phyloP scores from a whole-genome alignment of 2,888 invertebrate species.

The Patella depressa region DNA sequence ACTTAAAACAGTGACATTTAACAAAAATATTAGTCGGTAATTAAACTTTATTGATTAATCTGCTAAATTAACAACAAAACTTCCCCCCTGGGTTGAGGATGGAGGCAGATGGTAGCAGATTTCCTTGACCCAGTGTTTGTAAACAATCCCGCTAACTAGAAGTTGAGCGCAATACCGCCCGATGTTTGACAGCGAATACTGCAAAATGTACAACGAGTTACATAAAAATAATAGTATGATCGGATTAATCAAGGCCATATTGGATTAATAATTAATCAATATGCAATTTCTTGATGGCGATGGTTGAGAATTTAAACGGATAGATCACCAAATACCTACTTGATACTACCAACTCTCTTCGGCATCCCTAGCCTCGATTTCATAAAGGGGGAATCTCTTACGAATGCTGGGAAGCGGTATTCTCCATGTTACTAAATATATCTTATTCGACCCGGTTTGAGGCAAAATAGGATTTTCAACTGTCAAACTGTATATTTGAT shows the following conservation, averaged over 20 bases:
- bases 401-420: slow-evolving; percentile 30
- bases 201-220: slow-evolving; percentile 12
- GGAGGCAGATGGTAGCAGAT: slow-evolving; percentile 34
- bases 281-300: slow-evolving; percentile 23
- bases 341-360: slow-evolving; percentile 32
- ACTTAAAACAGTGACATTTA: no score
- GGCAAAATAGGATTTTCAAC: no score
- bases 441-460: background rate
- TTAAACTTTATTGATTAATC: background rate
- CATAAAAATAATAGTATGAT: slow-evolving; percentile 19
- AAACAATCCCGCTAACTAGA: slow-evolving; percentile 30
- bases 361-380: slow-evolving; percentile 31
- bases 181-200: slow-evolving; percentile 19
- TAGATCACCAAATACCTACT: slow-evolving; percentile 34
- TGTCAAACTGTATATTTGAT: no score
- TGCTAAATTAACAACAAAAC: background rate
- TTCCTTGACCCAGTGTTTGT: slow-evolving; percentile 29
- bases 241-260: slow-evolving; percentile 17
- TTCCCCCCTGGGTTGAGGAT: background rate
- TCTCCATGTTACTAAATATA: slow-evolving; percentile 15
- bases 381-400: slow-evolving; percentile 21
- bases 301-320: slow-evolving; percentile 33
- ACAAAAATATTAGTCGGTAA: no score
- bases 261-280: slow-evolving; percentile 14
- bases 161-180: slow-evolving; percentile 13